phyloP scores from a whole-genome alignment of 2,113 vertebrate genomes.

The Mus spicilegus region DNA sequence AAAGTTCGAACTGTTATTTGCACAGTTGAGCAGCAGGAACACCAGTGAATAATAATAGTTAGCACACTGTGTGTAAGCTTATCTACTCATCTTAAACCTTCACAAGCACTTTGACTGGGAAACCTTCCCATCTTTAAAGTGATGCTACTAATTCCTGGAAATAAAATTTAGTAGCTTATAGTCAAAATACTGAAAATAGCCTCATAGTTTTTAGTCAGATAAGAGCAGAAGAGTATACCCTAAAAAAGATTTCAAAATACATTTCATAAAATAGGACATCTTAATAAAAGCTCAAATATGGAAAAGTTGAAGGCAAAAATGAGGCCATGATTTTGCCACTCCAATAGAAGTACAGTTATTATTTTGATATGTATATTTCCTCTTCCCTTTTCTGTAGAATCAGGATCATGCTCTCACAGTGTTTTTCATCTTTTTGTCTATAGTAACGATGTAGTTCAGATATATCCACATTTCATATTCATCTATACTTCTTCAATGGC shows the following conservation, averaged over 20 bases:
- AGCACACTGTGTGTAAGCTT: not conserved
- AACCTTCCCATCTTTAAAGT: not conserved
- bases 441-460: not conserved
- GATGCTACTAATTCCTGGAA: rapidly evolving
- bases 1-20: not conserved
- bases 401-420: not conserved
- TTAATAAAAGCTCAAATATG: not conserved
- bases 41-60: not conserved
- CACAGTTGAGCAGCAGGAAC: not conserved
- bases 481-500: not conserved
- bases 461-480: conserved; percentile 8
- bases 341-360: not conserved
- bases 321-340: not conserved
- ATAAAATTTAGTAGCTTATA: too few relatives aligned
- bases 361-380: not conserved
- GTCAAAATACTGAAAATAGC: not conserved
- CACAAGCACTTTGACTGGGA: not conserved
- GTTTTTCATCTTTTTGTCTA: not conserved
- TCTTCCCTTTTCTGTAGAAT: not conserved
- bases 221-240: not conserved
- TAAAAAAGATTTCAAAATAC: conserved; percentile 21
- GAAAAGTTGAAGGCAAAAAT: conserved; percentile 36
- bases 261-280: not conserved
- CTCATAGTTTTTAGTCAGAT: not conserved
- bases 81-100: not conserved